Percentiles rank a stretch among this genome's conserved stretches.
These are phyloP conservation scores for Acanthurus tractus DNA, from an alignment of 2,797 vertebrate genomes.

Conservation along the genomic window DNA sequence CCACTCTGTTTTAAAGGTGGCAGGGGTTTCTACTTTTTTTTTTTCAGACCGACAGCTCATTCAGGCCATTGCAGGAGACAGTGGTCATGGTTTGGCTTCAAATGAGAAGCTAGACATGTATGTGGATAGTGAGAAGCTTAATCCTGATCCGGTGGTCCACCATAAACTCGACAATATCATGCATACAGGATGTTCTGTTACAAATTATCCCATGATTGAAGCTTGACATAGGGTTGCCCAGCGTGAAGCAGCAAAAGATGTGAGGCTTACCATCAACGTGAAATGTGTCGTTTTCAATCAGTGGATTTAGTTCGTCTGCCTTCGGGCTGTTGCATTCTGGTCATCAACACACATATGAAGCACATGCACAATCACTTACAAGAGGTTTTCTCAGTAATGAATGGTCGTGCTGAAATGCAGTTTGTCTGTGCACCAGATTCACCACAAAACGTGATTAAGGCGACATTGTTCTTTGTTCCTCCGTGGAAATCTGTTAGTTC, in stretches of 20 bases:
- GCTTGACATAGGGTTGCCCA: constrained; percentile 55
- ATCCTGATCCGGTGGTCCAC: constrained; percentile 60
- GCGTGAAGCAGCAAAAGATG: constrained; percentile 60
- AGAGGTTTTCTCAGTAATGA: neutral
- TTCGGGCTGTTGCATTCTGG: constrained; percentile 22
- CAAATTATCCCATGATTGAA: constrained; percentile 60
- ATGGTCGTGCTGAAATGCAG: neutral
- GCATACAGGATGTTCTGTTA: constrained; percentile 58
- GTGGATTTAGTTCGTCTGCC: constrained; percentile 23
- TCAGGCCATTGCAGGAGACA: constrained; percentile 62
- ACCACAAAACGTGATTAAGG: neutral
- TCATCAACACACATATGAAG: constrained; percentile 26
- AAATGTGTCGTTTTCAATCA: constrained; percentile 67
- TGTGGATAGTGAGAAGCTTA: constrained; percentile 50
- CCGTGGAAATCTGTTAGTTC: neutral
- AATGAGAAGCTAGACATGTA: constrained; percentile 50
- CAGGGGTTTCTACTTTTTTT: constrained; percentile 63
- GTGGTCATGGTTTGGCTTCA: constrained; percentile 71
- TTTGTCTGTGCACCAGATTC: neutral
- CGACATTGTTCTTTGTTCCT: neutral
- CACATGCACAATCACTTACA: constrained; percentile 1
- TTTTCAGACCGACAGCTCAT: constrained; percentile 61
- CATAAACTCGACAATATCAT: constrained; percentile 58
- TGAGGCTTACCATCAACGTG: constrained; percentile 56
- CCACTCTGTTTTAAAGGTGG: constrained; percentile 53